Base-by-base conservation (phyloP, 2,888 invertebrate genomes). In the Eucera pruinosa region DNA sequence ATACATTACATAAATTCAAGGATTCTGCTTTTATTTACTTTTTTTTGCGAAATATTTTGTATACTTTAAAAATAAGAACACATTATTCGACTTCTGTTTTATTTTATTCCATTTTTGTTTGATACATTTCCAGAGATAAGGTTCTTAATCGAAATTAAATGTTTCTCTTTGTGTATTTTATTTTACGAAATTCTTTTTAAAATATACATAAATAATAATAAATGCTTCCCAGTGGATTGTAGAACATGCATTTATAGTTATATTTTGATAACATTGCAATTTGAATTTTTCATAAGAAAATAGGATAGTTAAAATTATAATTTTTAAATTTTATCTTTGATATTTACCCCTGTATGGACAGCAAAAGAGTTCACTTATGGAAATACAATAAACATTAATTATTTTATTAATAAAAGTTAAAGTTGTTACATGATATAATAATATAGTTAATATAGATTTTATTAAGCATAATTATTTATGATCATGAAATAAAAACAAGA, bases 201-300 rank as follows among this genome's bases (percentile, higher is more conserved):
- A 89, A 87, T 91, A 89, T n/a, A n/a, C 88, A 90, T 85, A 88
- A 89, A 88, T 88, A 90, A 90, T 90, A 89, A 89, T 88, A 88
- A 90, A 89, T 88, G 89, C 86, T 85, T 89, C 84, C 83, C 83
- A 87, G 81, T 88, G 78, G 80, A 80, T 84, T 83, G 75, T 85
- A 88, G 80, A 89, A 88, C 86, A 87, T 88, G 88, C 79, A 75
- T 86, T 82, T 73, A 81, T 73, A 78, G 54, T 78, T 76, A 68
- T 67, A 67, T 61, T 58, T 50, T 62, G 45, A 69, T 71, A 68
- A 52, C n/a, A 43, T 23, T 55, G 20, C 47, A 33, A 60, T 66
- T 60, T 55, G 3, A 65, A 65, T 64, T 61, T 48, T 62, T 58
- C 48, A 55, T 77, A 81, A 73, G 70, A 84, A 82, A 87, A 85